Evolutionary conservation across 2,888 invertebrate genomes (phyloP).

Genomic region (Cosmopolites sordidus): DNA sequence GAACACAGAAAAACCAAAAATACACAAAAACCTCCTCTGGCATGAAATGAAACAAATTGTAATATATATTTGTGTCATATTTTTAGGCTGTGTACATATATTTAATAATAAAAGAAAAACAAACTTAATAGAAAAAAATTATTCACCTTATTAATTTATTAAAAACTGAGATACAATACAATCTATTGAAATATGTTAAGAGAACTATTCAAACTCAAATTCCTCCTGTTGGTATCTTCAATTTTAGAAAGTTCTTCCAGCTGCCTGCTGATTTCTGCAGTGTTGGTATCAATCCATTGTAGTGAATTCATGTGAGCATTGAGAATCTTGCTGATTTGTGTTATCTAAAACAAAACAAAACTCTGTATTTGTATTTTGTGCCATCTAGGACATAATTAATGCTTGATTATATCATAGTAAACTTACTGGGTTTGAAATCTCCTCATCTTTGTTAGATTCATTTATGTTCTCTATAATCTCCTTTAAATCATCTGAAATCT

Average conservation of each 20-base stretch:
- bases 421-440: constrained; percentile 80
- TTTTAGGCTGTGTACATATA: too few species aligned
- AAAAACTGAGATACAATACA: too few species aligned
- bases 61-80: too few species aligned
- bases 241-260: constrained; percentile 79
- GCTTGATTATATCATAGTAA: background rate
- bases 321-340: constrained; percentile 87
- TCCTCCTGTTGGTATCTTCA: constrained; percentile 70
- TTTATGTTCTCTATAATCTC: constrained; percentile 94
- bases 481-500: constrained; percentile 92
- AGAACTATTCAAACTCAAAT: constrained; percentile 42
- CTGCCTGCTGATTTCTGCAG: constrained; percentile 70
- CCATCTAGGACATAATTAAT: too few species aligned
- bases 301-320: constrained; percentile 96
- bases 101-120: background rate
- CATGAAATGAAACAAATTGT: too few species aligned
- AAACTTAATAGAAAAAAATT: background rate
- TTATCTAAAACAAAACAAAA: constrained; percentile 59
- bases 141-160: background rate
- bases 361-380: background rate
- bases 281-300: constrained; percentile 89
- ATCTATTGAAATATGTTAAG: background rate
- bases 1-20: too few species aligned
- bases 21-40: too few species aligned
- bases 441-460: constrained; percentile 77